These are phyloP conservation scores for Melieria crassipennis DNA, from an alignment of 2,888 invertebrate genomes.

Conservation along the genomic window DNA sequence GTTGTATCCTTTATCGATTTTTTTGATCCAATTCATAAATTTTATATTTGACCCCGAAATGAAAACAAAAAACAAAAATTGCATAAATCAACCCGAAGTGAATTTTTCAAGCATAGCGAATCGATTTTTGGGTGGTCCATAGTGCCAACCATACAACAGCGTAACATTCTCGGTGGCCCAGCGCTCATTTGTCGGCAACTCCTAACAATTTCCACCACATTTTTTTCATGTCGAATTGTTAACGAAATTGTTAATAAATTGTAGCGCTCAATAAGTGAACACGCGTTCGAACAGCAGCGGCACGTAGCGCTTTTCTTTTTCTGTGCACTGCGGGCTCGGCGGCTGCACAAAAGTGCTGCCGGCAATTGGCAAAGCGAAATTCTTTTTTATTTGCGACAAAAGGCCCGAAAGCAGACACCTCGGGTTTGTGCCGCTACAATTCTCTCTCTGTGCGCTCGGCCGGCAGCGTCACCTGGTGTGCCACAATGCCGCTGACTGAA, in stretches of 20 bases:
- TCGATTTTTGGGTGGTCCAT: too few species aligned
- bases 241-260: conserved; percentile 14
- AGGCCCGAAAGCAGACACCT: too few species aligned
- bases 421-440: neutral
- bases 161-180: neutral
- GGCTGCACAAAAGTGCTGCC: neutral
- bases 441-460: conserved; percentile 45
- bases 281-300: neutral
- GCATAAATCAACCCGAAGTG: too few species aligned
- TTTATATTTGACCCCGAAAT: too few species aligned
- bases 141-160: neutral
- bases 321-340: neutral
- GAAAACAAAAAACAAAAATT: too few species aligned
- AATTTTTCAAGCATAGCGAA: too few species aligned
- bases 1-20: too few species aligned
- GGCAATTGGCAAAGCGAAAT: neutral
- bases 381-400: too few species aligned
- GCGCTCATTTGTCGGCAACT: conserved; percentile 19
- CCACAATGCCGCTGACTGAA: conserved; percentile 52
- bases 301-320: conserved; percentile 1
- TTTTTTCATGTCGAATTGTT: neutral
- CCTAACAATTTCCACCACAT: conserved; percentile 7
- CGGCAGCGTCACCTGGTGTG: conserved; percentile 60
- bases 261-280: conserved; percentile 9
- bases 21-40: too few species aligned